Evolutionary conservation across 2,113 vertebrate species (phyloP).

Genomic region (Meleagris gallopavo): DNA sequence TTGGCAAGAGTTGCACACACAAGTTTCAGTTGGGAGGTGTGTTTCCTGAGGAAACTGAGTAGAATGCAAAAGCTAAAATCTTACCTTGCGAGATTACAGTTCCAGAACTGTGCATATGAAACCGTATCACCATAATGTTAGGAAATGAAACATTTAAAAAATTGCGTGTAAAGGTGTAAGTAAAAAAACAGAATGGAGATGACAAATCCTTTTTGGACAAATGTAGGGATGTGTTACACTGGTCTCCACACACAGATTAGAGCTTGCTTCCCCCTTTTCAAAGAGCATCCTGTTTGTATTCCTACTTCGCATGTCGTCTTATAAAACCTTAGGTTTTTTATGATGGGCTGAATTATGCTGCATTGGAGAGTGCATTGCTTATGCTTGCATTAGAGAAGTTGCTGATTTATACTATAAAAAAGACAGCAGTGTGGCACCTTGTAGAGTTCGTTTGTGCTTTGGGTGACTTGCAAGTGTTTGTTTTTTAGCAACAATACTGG

Average conservation of each 20-base stretch:
- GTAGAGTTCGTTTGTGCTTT: background rate
- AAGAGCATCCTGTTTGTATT: background rate
- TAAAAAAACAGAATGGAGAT: background rate
- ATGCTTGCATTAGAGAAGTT: background rate
- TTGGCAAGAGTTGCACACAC: background rate
- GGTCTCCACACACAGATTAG: background rate
- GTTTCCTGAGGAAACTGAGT: background rate
- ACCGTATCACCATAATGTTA: background rate
- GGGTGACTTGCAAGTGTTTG: background rate
- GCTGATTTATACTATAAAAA: background rate
- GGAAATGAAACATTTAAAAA: background rate
- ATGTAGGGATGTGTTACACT: accelerated
- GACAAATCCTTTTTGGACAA: background rate
- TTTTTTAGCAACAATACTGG: background rate
- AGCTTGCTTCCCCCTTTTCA: background rate
- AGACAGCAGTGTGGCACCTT: background rate
- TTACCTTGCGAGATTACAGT: background rate
- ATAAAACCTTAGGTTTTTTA: background rate
- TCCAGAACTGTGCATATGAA: background rate
- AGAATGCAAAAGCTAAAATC: background rate
- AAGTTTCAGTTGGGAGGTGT: background rate
- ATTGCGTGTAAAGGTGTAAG: accelerated
- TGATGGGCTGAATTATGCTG: background rate
- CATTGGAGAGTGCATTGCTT: background rate
- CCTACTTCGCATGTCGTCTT: accelerated